Evolutionary conservation across 2,888 invertebrate genomes (phyloP), one percentile per base, ranked within the genome.

Genomic region (Spialia ferax): DNA sequence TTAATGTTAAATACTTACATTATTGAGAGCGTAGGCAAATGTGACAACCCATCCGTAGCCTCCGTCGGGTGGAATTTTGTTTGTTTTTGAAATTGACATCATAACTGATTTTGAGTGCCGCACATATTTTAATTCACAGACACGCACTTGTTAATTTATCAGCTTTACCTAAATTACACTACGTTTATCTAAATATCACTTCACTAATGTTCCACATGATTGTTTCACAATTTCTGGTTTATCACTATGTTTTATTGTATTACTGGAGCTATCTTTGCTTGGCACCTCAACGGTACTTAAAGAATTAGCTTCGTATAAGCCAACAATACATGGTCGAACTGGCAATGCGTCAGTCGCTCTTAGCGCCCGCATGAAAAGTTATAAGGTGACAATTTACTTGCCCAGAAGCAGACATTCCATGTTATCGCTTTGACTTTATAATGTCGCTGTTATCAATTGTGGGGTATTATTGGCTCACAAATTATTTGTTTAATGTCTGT

Each of bases 1-100:
- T 32, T 32, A 32, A 7, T 32, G 8, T 32, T 6, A 54, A 13
- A 29, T n/a, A 95, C 95, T 95, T 88, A 96, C 96, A 85, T 95
- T 95, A 73, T 94, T 95, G 18, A 95, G 77, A 35, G 94, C 95
- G 73, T 92, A 94, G 0, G 95, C 95, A 62, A 95, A 79, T 11
- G 95, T 95, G 56, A 96, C 92, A 32, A 95, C 87, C 96, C 96
- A 96, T 13, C 96, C 96, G 83, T 95, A 96, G 13, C 96, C 95
- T 70, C 96, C 96, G 77, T 96, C 95, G 0, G 96, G 96, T 42
- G 95, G 95, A 69, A 94, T 89, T 77, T 91, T 92, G 64, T 82
- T 83, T 69, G 74, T 78, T 74, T 77, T 78, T 68, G 73, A 75
- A 70, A 79, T 84, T 70, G 83, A 78, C 89, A 90, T 91, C 71